Base-by-base conservation (phyloP, 2,888 invertebrate genomes). In the Zelleria hepariella region DNA sequence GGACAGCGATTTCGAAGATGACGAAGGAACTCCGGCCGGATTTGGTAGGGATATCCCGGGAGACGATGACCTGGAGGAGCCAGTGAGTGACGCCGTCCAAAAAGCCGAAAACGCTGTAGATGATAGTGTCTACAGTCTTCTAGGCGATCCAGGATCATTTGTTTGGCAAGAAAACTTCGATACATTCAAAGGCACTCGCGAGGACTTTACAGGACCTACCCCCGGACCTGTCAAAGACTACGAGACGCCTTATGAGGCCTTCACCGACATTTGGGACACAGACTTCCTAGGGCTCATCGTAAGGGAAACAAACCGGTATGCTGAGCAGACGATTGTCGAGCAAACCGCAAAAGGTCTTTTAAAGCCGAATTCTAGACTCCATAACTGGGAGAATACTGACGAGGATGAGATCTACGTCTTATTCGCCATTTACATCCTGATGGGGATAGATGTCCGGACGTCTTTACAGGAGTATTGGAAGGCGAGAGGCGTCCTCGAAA, bases 301-400 rank as follows among this genome's bases (percentile, higher is more conserved):
- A 7, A 21, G 2, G 1, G 65, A 69, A 62, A 68, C 67, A 25
- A 69, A 69, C 60, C 23, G 62, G 6, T 69, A 66, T 26, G 69
- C 67, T 1, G 20, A 61, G n/a, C 65, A 68, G 56, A 61, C 53
- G 7, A 65, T 68, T 59, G 66, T 58, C 5, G 42, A 27, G 8
- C 23, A 25, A 25, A 58, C n/a, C 58, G 57, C 56, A 47, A 47
- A 25, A 59, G 62, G 58, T 0, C 58, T 47, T 56, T 47, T 62
- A 49, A 42, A 32, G 49, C 7, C n/a, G 7, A 48, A 26, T 18
- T 66, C 65, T 60, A 65, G 66, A n/a, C 5, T 67, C 1, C 61
- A 54, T 59, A n/a, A 24, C 23, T 69, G 68, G 67, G 25, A 8
- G 0, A 61, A 61, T 21, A 67, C 67, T 5, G 42, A 62, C 54